Percentiles rank a stretch among this genome's conserved stretches.
phyloP scores from a whole-genome alignment of 2,113 vertebrate species.

The Papio anubis region DNA sequence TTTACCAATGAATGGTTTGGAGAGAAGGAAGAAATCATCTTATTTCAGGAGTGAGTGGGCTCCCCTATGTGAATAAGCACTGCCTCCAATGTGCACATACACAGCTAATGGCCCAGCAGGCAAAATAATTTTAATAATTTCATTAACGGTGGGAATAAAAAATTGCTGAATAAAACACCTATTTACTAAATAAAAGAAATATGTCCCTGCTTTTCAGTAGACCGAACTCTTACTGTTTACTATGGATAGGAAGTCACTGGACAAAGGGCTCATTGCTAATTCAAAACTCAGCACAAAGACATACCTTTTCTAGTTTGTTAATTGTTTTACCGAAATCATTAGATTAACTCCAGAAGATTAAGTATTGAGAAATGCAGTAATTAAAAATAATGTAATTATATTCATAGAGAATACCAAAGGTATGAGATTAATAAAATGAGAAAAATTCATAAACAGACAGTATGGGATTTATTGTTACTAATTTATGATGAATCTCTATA shows the following conservation, averaged over 20 bases:
- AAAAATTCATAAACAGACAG: neutral
- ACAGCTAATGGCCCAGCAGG: neutral
- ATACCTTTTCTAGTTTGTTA: neutral
- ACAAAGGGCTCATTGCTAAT: neutral
- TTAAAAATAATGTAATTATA: neutral
- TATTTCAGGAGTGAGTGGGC: neutral
- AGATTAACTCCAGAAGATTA: neutral
- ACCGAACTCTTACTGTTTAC: neutral
- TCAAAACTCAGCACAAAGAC: constrained; percentile 32
- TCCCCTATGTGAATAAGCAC: neutral
- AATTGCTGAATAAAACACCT: neutral
- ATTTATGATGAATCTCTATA: too few species aligned
- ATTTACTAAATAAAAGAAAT: neutral
- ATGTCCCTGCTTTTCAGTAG: neutral
- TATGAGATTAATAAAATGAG: neutral
- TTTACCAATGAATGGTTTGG: neutral
- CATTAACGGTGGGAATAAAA: neutral
- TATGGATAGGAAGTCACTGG: neutral
- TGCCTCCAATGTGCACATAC: neutral
- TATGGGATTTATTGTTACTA: neutral
- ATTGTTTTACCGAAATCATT: neutral
- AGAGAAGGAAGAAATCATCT: neutral
- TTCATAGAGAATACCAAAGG: neutral
- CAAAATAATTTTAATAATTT: neutral
- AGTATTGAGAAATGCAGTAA: neutral